Evolutionary conservation across 2,797 vertebrate genomes (phyloP), one percentile per base, ranked within the genome.

Genomic region (Sebastes umbrosus): DNA sequence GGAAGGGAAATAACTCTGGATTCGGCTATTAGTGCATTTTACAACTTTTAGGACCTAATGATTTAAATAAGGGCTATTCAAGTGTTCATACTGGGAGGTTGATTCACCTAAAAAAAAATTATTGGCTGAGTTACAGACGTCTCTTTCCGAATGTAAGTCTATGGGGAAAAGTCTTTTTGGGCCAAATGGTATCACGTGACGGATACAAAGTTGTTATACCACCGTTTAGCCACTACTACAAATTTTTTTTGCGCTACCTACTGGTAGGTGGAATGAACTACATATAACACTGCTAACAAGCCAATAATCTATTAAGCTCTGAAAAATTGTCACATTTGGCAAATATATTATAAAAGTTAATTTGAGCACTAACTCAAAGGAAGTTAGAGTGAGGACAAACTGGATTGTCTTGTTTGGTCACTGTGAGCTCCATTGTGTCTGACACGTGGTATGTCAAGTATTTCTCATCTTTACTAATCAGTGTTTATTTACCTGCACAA

Each of bases 401-500:
- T 52, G 20, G 8, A 52, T 69, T 82, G 66, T 62, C 36, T 71
- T 77, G 36, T 84, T 88, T 54, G 39, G 69, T 78, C 46, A 39
- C 27, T 25, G 75, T 65, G 39, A 83, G 25, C 70, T 78, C 84
- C 31, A 69, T 77, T 80, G 77, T 73, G 63, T 75, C 66, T 70
- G 76, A 87, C 69, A 78, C 79, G 76, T 70, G 31, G 63, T 52
- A 65, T 66, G 62, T 75, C 57, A 67, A 39, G 29, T 54, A 59
- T 67, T 72, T 67, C 73, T 64, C 46, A 63, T 76, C 50, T 72
- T 88, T 77, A 73, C 68, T 66, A 75, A 72, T 84, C 74, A 67
- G 27, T 64, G 69, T 77, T 87, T 78, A 81, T 82, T 73, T 86
- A 84, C 59, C 77, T 70, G 69, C 84, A 82, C 69, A 79, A 86